Base-by-base conservation (phyloP, 1,140 invertebrate species). In the Zaprionus lachaisei region DNA sequence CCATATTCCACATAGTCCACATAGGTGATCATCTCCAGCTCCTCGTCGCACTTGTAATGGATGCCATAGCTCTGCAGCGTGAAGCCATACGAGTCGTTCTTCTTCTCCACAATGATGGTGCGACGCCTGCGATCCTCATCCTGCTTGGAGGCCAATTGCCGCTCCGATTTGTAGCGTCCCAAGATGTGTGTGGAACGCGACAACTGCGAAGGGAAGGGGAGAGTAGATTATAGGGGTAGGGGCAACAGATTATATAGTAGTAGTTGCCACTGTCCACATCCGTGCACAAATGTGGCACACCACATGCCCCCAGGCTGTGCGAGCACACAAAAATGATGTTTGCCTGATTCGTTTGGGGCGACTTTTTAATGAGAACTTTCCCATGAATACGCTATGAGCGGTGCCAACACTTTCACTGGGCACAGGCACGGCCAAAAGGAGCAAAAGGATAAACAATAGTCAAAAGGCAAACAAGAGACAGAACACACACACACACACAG, bases 61-160 rank as follows among this genome's bases (percentile, higher is more conserved):
- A 99, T 98, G 12, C 98, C 98, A 92, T 99, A 99, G 91, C 97
- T 99, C 95, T 99, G 95, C 60, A 99, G 94, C 0, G 98, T 99
- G 92, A 99, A 99, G 5, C 98, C 98, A 93, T 97, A 99, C 12
- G 96, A 97, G n/a, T 96, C 96, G 93, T 97, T 96, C 86, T 96
- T 96, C 93, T 98, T 98, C 91, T 98, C 97, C 1, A 99, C 96
- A 63, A 99, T 98, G 11, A 98, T 98, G 4, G 98, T 97, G 26
- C 98, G 95, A 54, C 97, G 94, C 28, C 97, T 93, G 57, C 96
- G 95, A 91, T 98, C 97, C 83, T 98, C 97, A 75, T 97, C 97
- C 1, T 95, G 95, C 90, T 97, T 96, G 17, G 95, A 95, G 9
- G 94, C 93, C 51, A 96, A 94, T 44, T 95, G 94, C 22, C 97